Conservation (phyloP, 2,113 vertebrate species). For the Taurulus bubalis region DNA sequence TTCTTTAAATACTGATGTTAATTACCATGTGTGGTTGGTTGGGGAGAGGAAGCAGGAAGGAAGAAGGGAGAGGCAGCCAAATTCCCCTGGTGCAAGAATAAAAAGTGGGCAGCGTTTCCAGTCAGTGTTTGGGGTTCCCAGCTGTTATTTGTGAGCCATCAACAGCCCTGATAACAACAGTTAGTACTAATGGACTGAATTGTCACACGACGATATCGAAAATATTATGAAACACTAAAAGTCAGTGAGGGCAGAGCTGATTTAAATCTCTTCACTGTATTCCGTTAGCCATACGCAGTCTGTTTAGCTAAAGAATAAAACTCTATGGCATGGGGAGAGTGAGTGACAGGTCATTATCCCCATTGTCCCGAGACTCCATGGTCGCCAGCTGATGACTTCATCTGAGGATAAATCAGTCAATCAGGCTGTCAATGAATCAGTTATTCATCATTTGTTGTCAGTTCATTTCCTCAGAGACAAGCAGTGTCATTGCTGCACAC, state of each 20-base stretch:
- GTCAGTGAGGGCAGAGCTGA: neutral
- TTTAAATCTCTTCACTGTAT: neutral
- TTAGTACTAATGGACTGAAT: slow-evolving; percentile 3
- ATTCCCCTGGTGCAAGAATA: neutral
- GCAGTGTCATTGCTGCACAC: neutral
- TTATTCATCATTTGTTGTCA: neutral
- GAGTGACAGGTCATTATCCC: slow-evolving; percentile 27
- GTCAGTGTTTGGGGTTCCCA: neutral
- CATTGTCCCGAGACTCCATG: neutral
- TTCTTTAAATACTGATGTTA: neutral
- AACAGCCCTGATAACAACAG: slow-evolving; percentile 21
- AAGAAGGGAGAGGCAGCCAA: slow-evolving; percentile 42
- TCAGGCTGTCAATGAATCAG: neutral
- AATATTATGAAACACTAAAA: neutral
- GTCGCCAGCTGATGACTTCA: slow-evolving; percentile 18
- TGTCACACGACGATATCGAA: neutral
- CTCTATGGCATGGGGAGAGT: neutral
- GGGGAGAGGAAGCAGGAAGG: slow-evolving; percentile 56
- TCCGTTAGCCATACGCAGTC: neutral
- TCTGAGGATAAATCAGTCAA: neutral
- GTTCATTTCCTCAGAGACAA: neutral
- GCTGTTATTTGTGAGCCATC: slow-evolving; percentile 18
- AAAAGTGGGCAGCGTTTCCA: neutral
- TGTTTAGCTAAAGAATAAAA: neutral
- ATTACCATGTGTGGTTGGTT: neutral